A percentile compares a stretch with the other conserved stretches of the same genome.
Conservation (phyloP, 1,140 invertebrate species). For the Penaeus japonicus region DNA sequence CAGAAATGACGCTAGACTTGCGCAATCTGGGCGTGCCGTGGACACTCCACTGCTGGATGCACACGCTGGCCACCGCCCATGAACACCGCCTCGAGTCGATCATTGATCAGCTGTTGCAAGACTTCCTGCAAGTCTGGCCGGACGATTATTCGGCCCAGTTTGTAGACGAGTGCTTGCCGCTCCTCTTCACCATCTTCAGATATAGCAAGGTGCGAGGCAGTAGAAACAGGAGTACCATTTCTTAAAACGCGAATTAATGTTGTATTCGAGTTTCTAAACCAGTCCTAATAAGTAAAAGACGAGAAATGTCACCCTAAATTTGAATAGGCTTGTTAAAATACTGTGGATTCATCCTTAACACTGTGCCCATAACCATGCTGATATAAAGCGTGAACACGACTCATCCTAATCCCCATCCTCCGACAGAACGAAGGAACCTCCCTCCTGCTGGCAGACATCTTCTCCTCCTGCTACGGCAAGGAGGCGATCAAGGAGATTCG, state of each 20-base stretch:
- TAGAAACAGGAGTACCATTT: too few relatives aligned
- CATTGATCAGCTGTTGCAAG: conserved; percentile 88
- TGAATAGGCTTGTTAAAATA: background rate
- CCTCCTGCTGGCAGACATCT: conserved; percentile 84
- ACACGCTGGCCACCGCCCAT: conserved; percentile 84
- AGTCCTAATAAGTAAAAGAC: background rate
- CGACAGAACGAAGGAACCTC: conserved; percentile 86
- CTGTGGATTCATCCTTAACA: background rate
- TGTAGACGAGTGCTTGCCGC: conserved; percentile 86
- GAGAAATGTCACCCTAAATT: background rate
- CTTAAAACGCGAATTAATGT: too few relatives aligned
- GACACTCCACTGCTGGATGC: conserved; percentile 91
- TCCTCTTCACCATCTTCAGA: conserved; percentile 88
- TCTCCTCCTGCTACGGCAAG: conserved; percentile 88
- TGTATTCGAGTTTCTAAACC: background rate
- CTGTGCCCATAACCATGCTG: too few relatives aligned
- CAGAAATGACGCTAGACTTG: conserved; percentile 85
- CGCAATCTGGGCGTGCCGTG: conserved; percentile 83
- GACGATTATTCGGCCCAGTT: conserved; percentile 87
- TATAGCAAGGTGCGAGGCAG: conserved; percentile 78
- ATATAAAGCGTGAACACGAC: background rate
- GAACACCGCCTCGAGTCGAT: conserved; percentile 82
- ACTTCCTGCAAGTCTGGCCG: conserved; percentile 85
- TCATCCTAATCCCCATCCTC: background rate
- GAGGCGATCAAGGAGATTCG: conserved; percentile 81